Percentiles rank a stretch among this genome's conserved stretches.
Conservation (phyloP, 1,140 invertebrate genomes). For the Euura saliciscinereae region DNA sequence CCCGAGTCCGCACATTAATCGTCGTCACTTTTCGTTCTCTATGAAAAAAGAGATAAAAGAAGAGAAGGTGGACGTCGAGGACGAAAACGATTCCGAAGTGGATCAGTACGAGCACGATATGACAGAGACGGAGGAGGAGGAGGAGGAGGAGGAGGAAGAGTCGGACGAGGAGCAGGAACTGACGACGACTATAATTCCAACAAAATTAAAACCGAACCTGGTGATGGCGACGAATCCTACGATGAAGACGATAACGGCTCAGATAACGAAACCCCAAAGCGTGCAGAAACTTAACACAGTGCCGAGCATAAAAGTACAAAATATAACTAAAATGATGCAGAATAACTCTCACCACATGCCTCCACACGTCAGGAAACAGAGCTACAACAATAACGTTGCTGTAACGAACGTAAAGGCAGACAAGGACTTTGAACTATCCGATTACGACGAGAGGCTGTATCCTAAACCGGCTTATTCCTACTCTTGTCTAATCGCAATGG, state of each 20-base stretch:
- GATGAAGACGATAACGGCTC: constrained; percentile 46
- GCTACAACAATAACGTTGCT: constrained; percentile 55
- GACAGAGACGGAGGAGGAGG: constrained; percentile 29
- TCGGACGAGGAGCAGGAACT: constrained; percentile 21
- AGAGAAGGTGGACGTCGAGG: constrained; percentile 26
- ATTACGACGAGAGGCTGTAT: constrained; percentile 74
- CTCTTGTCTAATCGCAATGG: constrained; percentile 96
- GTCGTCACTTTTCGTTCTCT: constrained; percentile 41
- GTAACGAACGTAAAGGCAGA: constrained; percentile 44
- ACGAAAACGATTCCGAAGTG: constrained; percentile 40
- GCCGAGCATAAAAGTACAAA: constrained; percentile 58
- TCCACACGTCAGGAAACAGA: constrained; percentile 54
- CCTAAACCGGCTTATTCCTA: constrained; percentile 98
- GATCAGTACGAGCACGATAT: constrained; percentile 57
- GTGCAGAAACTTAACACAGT: constrained; percentile 51
- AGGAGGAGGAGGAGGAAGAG: constrained; percentile 23
- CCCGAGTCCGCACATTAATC: constrained; percentile 60
- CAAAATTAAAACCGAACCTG: constrained; percentile 40
- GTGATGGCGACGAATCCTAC: constrained; percentile 32
- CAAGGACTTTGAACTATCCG: constrained; percentile 47
- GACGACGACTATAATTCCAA: constrained; percentile 24
- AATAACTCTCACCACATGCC: constrained; percentile 33
- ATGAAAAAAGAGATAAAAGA: constrained; percentile 32
- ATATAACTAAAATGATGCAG: constrained; percentile 49
- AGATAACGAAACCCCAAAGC: constrained; percentile 37